Base-by-base conservation (phyloP, 2,113 vertebrate genomes). In the Xenopus borealis region DNA sequence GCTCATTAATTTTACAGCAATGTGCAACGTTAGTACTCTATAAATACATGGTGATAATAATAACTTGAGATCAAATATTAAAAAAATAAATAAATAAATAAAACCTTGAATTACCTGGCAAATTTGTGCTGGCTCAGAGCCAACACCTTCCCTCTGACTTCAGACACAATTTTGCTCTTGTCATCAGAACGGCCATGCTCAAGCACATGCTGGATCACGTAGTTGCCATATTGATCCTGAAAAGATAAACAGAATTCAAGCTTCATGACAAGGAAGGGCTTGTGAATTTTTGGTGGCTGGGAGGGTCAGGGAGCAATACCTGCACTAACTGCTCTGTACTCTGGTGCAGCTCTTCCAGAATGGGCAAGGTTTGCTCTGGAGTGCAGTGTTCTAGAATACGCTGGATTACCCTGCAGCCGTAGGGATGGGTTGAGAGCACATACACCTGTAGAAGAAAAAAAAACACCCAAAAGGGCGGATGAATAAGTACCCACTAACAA, bases 141-240 rank as follows among this genome's bases (percentile, higher is more conserved):
- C 69, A 99, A 89, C 79, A 99, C 96, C 81, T 99, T 98, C 45
- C 97, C 97, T 69, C 97, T 89, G 81, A 98, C 95, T 87, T 98
- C 97, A 16, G 95, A 94, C 80, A 99, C 96, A 14, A 99, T 98
- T 85, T 98, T 98, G 86, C 96, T 99, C 84, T 98, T 99, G 84
- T 99, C 97, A 82, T 99, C 97, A 53, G 96, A 93, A 50, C 96
- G 91, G 62, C 97, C 96, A 0, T 99, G 97, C 84, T 99, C 97
- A 88, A 99, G 81, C n/a, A 99, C 97, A 57, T 99, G 97, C 80
- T 99, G 97, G 83, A 99, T 98, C 81, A 99, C 97, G 0, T 99
- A 99, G 88, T 99, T 99, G 81, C 97, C 97, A 0, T 99, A 99
- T 33, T 99, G 97, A 91, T 99, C 97, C 97, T 99, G 87, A 68